Conservation (phyloP, 2,113 vertebrate species). For the Micromys minutus region DNA sequence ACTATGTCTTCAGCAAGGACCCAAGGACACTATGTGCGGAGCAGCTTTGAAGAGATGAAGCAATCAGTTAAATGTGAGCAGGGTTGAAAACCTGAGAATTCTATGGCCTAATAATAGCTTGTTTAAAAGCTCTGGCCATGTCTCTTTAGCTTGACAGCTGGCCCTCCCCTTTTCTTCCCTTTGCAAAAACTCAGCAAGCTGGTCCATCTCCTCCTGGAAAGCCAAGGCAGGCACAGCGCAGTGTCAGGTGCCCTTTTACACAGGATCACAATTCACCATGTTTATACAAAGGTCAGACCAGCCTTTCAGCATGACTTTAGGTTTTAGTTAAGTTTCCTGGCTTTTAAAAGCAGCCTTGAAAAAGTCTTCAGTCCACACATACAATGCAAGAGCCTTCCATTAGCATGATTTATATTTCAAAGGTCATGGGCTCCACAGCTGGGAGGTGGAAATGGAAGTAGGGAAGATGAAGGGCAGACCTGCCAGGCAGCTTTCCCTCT, state of each 20-base stretch:
- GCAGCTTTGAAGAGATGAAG: not conserved
- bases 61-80: slow-evolving; percentile 3
- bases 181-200: slow-evolving; percentile 1
- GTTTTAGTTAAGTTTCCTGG: slow-evolving; percentile 37
- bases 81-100: slow-evolving; percentile 41
- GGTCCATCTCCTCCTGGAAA: not conserved
- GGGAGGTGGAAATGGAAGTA: too few relatives aligned
- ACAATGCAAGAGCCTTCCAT: slow-evolving; percentile 26
- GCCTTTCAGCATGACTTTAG: not conserved
- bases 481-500: not conserved
- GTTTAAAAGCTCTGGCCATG: slow-evolving; percentile 42
- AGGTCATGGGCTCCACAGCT: not conserved
- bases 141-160: not conserved
- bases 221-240: not conserved
- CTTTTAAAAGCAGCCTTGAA: slow-evolving; percentile 37
- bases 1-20: slow-evolving; percentile 30
- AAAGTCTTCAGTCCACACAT: slow-evolving; percentile 1
- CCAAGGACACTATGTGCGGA: slow-evolving; percentile 43
- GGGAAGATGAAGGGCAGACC: not conserved
- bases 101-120: slow-evolving; percentile 40
- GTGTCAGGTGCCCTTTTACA: not conserved
- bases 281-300: slow-evolving; percentile 41
- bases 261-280: not conserved
- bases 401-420: slow-evolving; percentile 29
- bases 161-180: slow-evolving; percentile 28